A percentile compares a stretch with the other conserved stretches of the same genome.
These are phyloP conservation scores for Lithophane ornitopus DNA, from an alignment of 2,888 invertebrate genomes.

Conservation along the genomic window DNA sequence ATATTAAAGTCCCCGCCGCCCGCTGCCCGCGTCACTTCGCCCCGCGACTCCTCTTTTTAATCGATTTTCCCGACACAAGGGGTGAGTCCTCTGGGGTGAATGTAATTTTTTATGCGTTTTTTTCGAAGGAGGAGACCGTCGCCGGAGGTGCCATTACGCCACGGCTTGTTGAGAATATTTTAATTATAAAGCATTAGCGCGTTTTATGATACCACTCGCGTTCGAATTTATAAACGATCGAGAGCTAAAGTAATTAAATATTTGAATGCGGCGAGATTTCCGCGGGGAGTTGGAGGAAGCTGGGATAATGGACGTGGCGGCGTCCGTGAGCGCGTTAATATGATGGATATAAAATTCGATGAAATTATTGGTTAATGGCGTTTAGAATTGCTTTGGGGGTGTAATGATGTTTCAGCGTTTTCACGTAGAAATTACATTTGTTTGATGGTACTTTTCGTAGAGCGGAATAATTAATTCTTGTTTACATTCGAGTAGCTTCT, in stretches of 20 bases:
- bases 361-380: constrained; percentile 89
- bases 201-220: constrained; percentile 90
- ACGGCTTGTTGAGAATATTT: constrained; percentile 91
- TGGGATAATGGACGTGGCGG: constrained; percentile 84
- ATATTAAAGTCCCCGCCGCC: constrained; percentile 88
- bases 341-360: constrained; percentile 90
- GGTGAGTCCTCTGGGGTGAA: constrained; percentile 91
- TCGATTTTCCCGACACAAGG: constrained; percentile 91
- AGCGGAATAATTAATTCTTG: constrained; percentile 57
- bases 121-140: constrained; percentile 87
- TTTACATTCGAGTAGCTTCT: constrained; percentile 54
- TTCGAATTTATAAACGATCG: constrained; percentile 89
- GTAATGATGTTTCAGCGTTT: constrained; percentile 78
- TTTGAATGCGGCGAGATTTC: constrained; percentile 90
- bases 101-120: constrained; percentile 91
- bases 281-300: constrained; percentile 84
- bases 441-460: constrained; percentile 34
- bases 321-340: constrained; percentile 82
- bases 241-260: constrained; percentile 90
- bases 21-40: constrained; percentile 80
- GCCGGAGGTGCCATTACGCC: constrained; percentile 91
- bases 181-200: constrained; percentile 91
- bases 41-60: constrained; percentile 91
- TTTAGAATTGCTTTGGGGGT: constrained; percentile 82
- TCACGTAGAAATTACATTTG: constrained; percentile 71